These are phyloP conservation scores for Sitta europaea DNA, from an alignment of 2,113 vertebrate species.

Conservation along the genomic window DNA sequence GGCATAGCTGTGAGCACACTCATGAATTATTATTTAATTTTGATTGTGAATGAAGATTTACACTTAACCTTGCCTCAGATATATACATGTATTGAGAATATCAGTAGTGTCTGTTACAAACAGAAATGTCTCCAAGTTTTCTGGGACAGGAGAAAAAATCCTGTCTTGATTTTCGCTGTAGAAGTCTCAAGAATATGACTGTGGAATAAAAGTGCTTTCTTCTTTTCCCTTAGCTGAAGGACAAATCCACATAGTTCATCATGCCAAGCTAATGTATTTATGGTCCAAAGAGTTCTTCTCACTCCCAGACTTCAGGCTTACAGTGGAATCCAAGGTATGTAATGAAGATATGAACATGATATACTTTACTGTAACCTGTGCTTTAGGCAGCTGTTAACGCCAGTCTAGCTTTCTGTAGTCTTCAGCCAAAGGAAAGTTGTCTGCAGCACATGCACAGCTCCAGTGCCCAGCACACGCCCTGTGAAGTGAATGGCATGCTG, in stretches of 20 bases:
- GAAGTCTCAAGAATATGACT: neutral
- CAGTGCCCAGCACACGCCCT: neutral
- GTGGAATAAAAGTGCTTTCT: neutral
- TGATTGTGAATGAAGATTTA: neutral
- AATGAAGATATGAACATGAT: constrained; percentile 14
- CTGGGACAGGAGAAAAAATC: neutral
- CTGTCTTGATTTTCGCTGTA: neutral
- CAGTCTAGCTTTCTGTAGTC: constrained; percentile 10
- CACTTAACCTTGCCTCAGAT: neutral
- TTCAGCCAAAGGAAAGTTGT: neutral
- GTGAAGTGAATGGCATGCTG: neutral
- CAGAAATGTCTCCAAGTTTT: neutral
- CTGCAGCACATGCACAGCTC: neutral
- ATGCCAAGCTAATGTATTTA: neutral
- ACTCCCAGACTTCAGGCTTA: constrained; percentile 22
- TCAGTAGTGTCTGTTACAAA: neutral
- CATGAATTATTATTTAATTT: neutral
- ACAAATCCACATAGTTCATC: neutral
- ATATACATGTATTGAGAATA: neutral
- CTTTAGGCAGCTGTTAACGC: constrained; percentile 43
- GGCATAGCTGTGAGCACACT: neutral
- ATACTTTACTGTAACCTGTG: constrained; percentile 35
- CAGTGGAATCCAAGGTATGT: constrained; percentile 39
- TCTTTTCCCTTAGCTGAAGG: neutral
- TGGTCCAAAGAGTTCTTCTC: neutral